Percentiles rank a stretch among this genome's conserved stretches.
Evolutionary conservation across 2,797 vertebrate genomes (phyloP).

Genomic region (Myripristis jacobus): DNA sequence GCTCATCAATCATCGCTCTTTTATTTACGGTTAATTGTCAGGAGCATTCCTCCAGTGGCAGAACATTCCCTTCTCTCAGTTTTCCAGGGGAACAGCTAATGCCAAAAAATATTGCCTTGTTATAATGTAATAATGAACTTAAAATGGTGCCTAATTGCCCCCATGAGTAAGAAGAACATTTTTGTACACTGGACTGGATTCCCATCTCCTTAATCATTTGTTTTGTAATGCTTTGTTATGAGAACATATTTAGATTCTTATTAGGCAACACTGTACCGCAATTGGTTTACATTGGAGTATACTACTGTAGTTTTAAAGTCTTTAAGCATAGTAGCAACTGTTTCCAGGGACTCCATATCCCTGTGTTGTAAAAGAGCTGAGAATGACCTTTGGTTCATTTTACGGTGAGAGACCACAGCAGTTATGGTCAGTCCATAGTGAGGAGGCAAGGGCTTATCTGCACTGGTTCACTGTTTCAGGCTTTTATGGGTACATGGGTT

Average conservation of each 20-base stretch:
- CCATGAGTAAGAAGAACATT: too few species aligned
- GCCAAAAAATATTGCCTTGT: background rate
- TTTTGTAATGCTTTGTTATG: slow-evolving; percentile 9
- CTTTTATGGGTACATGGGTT: slow-evolving; percentile 15
- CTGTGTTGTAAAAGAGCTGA: background rate
- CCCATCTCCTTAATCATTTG: slow-evolving; percentile 5
- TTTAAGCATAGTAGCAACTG: too few species aligned
- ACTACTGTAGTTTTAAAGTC: too few species aligned
- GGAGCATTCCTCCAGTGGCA: background rate
- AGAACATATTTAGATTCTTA: background rate
- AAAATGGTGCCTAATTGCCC: too few species aligned
- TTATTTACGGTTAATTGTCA: slow-evolving; percentile 1
- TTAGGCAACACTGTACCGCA: too few species aligned
- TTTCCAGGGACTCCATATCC: too few species aligned
- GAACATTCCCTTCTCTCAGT: background rate
- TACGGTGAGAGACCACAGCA: slow-evolving; percentile 5
- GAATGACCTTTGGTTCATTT: background rate
- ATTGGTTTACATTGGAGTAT: too few species aligned
- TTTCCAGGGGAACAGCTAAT: background rate
- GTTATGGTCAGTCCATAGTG: background rate
- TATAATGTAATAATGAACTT: background rate
- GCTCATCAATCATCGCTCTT: slow-evolving; percentile 29
- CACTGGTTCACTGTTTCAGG: slow-evolving; percentile 24
- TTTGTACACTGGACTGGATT: slow-evolving; percentile 19
- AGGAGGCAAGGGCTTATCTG: slow-evolving; percentile 27